phyloP scores from a whole-genome alignment of 2,888 invertebrate genomes.

The Dryocosmus kuriphilus region DNA sequence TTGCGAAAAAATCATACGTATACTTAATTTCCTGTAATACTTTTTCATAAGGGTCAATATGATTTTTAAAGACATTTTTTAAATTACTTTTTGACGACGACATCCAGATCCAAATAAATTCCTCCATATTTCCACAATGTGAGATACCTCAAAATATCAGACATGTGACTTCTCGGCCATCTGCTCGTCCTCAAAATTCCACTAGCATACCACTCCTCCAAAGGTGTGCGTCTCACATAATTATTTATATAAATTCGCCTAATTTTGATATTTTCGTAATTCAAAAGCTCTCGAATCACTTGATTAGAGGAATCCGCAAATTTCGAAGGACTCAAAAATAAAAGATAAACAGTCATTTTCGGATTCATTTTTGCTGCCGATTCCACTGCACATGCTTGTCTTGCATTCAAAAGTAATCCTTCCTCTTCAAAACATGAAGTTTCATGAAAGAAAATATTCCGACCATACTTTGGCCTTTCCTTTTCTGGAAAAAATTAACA shows the following conservation, averaged over 20 bases:
- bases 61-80: not conserved
- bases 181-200: slow-evolving; percentile 79
- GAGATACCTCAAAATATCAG: slow-evolving; percentile 83
- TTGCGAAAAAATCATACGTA: too few relatives aligned
- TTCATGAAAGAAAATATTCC: slow-evolving; percentile 84
- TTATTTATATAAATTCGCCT: slow-evolving; percentile 78
- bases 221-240: slow-evolving; percentile 80
- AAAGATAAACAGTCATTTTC: slow-evolving; percentile 79
- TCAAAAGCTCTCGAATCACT: slow-evolving; percentile 73
- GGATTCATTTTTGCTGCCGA: slow-evolving; percentile 83
- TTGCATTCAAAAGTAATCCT: slow-evolving; percentile 77
- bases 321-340: slow-evolving; percentile 79
- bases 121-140: slow-evolving; percentile 88
- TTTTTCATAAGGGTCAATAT: too few relatives aligned
- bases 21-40: too few relatives aligned
- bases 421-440: slow-evolving; percentile 81
- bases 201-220: slow-evolving; percentile 79
- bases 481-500: slow-evolving; percentile 55
- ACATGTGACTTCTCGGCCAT: slow-evolving; percentile 82
- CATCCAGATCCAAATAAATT: slow-evolving; percentile 87
- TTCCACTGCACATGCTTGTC: slow-evolving; percentile 85
- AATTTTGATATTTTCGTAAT: slow-evolving; percentile 79
- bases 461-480: slow-evolving; percentile 68
- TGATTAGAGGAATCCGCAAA: slow-evolving; percentile 67
- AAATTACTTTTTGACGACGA: slow-evolving; percentile 81